phyloP scores from a whole-genome alignment of 2,113 vertebrate species.

The Mustelus asterias region DNA sequence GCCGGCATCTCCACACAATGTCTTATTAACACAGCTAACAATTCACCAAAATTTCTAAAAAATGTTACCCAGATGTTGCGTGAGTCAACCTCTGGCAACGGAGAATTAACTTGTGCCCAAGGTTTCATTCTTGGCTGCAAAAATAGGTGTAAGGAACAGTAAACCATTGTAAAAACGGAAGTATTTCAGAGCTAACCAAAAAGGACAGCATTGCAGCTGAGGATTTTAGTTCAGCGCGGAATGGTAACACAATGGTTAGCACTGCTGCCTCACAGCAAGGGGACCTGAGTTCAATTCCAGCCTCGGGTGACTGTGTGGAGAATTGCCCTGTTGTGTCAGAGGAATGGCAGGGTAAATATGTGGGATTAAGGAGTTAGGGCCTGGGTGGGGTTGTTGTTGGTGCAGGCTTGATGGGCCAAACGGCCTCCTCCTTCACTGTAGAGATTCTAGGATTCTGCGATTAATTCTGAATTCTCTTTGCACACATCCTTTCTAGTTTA shows the following conservation, averaged over 20 bases:
- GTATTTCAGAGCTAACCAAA: neutral
- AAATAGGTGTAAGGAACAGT: neutral
- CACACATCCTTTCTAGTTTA: too few species aligned
- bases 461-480: neutral
- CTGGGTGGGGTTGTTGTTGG: too few species aligned
- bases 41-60: neutral
- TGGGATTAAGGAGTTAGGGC: too few species aligned
- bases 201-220: neutral
- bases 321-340: too few species aligned
- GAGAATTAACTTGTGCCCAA: neutral
- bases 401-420: too few species aligned
- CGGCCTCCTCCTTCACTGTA: neutral
- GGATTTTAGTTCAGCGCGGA: neutral
- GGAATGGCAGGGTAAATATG: too few species aligned
- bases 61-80: neutral
- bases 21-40: neutral
- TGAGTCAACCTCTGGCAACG: neutral
- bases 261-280: too few species aligned
- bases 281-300: too few species aligned
- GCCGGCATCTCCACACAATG: too few species aligned
- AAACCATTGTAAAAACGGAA: neutral
- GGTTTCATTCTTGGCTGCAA: neutral
- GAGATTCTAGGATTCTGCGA: too few species aligned
- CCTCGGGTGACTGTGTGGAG: too few species aligned
- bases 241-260: too few species aligned